phyloP scores from a whole-genome alignment of 2,888 invertebrate genomes.

The Lithosia quadra region DNA sequence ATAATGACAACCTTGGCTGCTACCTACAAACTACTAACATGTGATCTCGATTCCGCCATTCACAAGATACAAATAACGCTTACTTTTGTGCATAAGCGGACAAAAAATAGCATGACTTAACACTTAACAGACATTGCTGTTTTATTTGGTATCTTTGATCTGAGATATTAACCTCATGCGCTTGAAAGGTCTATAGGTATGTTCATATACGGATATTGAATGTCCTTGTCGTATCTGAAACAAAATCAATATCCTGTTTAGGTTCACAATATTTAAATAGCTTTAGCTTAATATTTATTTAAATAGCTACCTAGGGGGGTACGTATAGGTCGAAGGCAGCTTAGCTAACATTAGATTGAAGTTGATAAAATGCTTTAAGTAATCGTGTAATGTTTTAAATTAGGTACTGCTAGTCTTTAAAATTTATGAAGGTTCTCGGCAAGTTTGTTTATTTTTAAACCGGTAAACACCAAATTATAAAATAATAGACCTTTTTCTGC shows the following conservation, averaged over 20 bases:
- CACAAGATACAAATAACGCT: slow-evolving; percentile 69
- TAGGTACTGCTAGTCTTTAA: too few species aligned
- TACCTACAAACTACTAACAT: slow-evolving; percentile 52
- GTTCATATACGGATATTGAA: slow-evolving; percentile 41
- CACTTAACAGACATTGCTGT: slow-evolving; percentile 34
- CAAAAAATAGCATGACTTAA: slow-evolving; percentile 35
- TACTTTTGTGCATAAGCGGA: slow-evolving; percentile 48
- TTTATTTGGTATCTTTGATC: slow-evolving; percentile 35
- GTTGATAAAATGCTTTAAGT: too few species aligned
- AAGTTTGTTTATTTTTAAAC: too few species aligned
- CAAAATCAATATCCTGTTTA: slow-evolving; percentile 43
- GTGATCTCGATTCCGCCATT: slow-evolving; percentile 78
- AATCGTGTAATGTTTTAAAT: too few species aligned
- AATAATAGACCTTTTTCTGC: background rate
- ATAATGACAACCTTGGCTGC: slow-evolving; percentile 66
- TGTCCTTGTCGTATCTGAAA: slow-evolving; percentile 33
- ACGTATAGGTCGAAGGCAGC: too few species aligned
- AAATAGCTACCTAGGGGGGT: too few species aligned
- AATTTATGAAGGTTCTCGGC: too few species aligned
- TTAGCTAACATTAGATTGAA: too few species aligned
- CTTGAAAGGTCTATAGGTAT: slow-evolving; percentile 52
- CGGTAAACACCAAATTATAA: background rate
- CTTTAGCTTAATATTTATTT: too few species aligned
- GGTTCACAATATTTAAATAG: background rate
- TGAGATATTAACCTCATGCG: slow-evolving; percentile 52